These are phyloP conservation scores for Phocoena phocoena DNA, from an alignment of 2,113 vertebrate genomes.

Conservation along the genomic window DNA sequence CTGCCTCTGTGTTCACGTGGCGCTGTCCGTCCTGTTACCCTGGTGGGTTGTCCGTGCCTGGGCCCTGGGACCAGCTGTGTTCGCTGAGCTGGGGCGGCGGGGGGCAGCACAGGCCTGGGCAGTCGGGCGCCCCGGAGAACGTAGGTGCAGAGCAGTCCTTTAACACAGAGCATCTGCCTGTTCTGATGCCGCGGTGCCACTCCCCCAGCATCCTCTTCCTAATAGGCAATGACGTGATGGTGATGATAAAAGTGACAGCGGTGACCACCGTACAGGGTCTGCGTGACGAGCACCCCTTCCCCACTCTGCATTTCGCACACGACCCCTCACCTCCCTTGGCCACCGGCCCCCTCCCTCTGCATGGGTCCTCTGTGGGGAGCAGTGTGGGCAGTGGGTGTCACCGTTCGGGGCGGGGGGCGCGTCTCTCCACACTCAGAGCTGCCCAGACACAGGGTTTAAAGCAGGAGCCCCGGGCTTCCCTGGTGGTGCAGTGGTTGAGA, in stretches of 20 bases:
- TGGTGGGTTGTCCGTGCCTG: accelerated
- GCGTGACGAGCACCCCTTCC: accelerated
- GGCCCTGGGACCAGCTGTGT: accelerated
- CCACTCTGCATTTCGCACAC: accelerated
- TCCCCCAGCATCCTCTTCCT: not conserved
- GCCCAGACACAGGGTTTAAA: not conserved
- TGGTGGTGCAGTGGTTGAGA: too few relatives aligned
- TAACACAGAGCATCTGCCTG: accelerated
- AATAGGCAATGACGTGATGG: accelerated
- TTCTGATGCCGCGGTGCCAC: accelerated
- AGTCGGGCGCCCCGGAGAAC: accelerated
- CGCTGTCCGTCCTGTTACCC: accelerated
- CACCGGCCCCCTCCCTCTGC: accelerated
- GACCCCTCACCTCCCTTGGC: not conserved
- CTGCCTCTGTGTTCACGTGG: accelerated
- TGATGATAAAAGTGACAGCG: not conserved
- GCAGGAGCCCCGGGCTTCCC: not conserved
- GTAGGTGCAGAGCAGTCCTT: accelerated
- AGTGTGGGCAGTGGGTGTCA: not conserved
- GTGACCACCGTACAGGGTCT: accelerated
- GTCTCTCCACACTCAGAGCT: not conserved
- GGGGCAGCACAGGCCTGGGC: not conserved
- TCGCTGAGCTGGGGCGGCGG: not conserved
- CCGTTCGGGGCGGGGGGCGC: accelerated
- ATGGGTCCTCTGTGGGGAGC: not conserved